Percentiles rank a stretch among this genome's conserved stretches.
Evolutionary conservation across 2,113 vertebrate species (phyloP).

Genomic region (Aplodontia rufa): DNA sequence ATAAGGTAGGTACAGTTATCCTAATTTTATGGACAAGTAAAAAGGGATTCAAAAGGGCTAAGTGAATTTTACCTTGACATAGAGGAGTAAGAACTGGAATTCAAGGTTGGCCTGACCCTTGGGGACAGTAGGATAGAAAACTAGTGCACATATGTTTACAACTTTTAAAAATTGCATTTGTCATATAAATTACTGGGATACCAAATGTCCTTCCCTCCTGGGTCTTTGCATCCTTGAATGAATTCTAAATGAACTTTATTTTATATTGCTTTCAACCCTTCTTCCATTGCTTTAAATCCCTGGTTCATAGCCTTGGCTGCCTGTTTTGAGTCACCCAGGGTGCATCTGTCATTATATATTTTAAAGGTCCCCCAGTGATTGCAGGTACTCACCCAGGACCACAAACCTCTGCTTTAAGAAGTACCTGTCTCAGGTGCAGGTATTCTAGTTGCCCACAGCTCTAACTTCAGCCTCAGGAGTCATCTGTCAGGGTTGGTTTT

Average conservation of each 20-base stretch:
- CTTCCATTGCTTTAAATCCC: not conserved
- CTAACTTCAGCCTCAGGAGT: not conserved
- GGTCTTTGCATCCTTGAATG: not conserved
- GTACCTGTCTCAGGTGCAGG: rapidly evolving
- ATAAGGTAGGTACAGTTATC: not conserved
- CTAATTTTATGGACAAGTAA: not conserved
- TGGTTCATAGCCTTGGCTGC: not conserved
- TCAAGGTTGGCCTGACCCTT: not conserved
- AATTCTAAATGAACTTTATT: not conserved
- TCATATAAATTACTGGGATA: not conserved
- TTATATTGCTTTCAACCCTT: not conserved
- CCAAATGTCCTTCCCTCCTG: not conserved
- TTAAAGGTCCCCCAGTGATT: not conserved
- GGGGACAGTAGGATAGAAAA: not conserved
- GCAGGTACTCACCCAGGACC: not conserved
- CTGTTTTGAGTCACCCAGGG: not conserved
- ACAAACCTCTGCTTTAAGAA: not conserved
- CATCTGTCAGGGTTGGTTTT: not conserved
- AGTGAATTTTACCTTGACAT: not conserved
- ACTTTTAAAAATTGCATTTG: not conserved
- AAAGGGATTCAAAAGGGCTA: not conserved
- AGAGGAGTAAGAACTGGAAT: not conserved
- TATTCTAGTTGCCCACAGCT: not conserved
- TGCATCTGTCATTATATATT: not conserved
- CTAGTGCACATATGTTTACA: not conserved